Conservation (phyloP, 2,113 vertebrate genomes). For the Rhipidura dahli region DNA sequence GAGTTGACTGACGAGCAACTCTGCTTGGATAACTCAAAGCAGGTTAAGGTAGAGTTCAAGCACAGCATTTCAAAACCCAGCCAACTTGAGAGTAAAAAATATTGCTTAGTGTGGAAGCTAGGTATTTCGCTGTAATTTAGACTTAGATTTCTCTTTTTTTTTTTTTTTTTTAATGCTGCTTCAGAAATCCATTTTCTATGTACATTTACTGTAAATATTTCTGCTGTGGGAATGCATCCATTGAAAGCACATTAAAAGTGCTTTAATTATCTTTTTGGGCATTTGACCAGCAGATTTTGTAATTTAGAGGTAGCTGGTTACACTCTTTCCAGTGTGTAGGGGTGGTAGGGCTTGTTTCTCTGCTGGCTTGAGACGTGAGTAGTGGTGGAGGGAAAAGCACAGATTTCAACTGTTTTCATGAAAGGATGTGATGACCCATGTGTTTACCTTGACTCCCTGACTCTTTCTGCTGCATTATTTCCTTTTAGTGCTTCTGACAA, state of each 20-base stretch:
- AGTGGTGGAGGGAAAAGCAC: accelerated
- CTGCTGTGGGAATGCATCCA: not conserved
- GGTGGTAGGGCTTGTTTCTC: not conserved
- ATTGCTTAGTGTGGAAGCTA: not conserved
- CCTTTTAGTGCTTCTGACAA: not conserved
- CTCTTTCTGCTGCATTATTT: not conserved
- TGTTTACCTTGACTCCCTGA: not conserved
- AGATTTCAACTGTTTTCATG: not conserved
- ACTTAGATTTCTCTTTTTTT: not conserved
- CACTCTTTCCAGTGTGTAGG: accelerated
- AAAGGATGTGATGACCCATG: not conserved
- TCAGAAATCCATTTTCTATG: not conserved
- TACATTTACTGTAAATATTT: not conserved
- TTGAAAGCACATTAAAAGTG: not conserved
- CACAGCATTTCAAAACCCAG: not conserved
- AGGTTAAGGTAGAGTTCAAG: not conserved
- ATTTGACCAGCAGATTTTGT: not conserved
- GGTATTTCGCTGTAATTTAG: not conserved
- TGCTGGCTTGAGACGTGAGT: accelerated
- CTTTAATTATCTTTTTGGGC: not conserved
- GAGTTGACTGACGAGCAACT: not conserved
- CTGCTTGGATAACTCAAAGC: not conserved
- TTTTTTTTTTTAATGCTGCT: not conserved
- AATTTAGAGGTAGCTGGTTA: not conserved
- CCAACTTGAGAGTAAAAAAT: not conserved